Evolutionary conservation across 2,113 vertebrate genomes (phyloP).

Genomic region (Urocolius indicus): DNA sequence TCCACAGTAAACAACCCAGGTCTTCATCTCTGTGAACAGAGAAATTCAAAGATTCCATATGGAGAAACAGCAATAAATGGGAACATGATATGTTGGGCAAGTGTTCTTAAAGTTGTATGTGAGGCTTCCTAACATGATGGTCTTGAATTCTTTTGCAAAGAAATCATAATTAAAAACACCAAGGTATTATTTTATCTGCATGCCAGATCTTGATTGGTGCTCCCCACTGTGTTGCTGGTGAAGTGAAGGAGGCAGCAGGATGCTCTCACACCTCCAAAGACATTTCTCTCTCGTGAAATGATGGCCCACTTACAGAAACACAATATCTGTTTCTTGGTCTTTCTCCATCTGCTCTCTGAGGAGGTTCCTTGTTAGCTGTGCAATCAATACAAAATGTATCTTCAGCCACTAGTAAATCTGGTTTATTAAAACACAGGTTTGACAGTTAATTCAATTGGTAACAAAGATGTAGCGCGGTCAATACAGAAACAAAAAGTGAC

Average conservation of each 20-base stretch:
- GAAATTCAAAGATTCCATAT: not conserved
- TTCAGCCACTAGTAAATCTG: constrained; percentile 1
- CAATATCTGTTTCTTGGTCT: not conserved
- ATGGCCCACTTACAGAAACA: not conserved
- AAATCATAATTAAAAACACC: not conserved
- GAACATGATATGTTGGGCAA: not conserved
- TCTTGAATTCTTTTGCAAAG: not conserved
- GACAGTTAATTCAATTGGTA: constrained; percentile 15
- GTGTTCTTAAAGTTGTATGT: not conserved
- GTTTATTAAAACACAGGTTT: constrained; percentile 49
- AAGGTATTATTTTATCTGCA: not conserved
- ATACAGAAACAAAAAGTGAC: not conserved
- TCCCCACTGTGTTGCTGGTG: not conserved
- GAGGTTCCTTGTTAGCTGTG: not conserved
- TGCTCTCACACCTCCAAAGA: not conserved
- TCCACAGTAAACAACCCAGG: not conserved
- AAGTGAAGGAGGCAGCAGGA: not conserved
- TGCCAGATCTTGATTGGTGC: not conserved
- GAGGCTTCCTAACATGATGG: not conserved
- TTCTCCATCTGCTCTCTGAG: not conserved
- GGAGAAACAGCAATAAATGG: not conserved
- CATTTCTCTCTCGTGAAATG: not conserved
- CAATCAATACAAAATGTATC: not conserved
- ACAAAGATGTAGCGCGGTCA: not conserved
- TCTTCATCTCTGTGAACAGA: not conserved